Evolutionary conservation across 2,797 vertebrate genomes (phyloP).

Genomic region (Sebastes vulpes): DNA sequence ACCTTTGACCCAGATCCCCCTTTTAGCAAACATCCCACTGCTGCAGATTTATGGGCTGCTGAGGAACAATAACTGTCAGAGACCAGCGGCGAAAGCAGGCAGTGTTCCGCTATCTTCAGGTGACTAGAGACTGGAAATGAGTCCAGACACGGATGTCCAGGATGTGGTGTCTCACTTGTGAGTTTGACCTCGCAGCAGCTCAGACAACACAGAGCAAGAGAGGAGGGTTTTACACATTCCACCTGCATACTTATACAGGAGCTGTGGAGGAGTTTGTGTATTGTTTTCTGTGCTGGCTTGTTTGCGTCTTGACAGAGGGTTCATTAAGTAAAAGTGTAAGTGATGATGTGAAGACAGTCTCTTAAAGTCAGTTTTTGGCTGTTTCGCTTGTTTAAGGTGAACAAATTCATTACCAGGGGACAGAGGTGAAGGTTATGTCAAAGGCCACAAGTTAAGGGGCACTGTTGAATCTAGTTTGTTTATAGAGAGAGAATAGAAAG

Average conservation of each 20-base stretch:
- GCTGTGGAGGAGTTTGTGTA: neutral
- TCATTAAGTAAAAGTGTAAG: neutral
- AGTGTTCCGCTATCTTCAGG: conserved; percentile 64
- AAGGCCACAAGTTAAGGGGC: conserved; percentile 57
- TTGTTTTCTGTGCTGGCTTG: neutral
- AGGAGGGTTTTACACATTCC: conserved; percentile 22
- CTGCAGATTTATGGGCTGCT: conserved; percentile 85
- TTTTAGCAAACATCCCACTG: conserved; percentile 86
- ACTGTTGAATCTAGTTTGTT: conserved; percentile 63
- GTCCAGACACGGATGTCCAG: conserved; percentile 44
- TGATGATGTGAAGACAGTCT: neutral
- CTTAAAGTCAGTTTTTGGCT: neutral
- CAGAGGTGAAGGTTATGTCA: conserved; percentile 55
- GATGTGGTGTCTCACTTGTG: conserved; percentile 58
- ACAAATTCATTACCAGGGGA: conserved; percentile 42
- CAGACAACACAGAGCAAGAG: conserved; percentile 35
- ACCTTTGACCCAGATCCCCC: conserved; percentile 88
- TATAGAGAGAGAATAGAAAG: conserved; percentile 25
- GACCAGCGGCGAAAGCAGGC: conserved; percentile 55
- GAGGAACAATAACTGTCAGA: conserved; percentile 84
- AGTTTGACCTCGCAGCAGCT: conserved; percentile 57
- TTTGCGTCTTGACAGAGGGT: neutral
- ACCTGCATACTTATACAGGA: conserved; percentile 7
- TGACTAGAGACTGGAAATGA: conserved; percentile 62
- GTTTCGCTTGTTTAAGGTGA: neutral